phyloP scores from a whole-genome alignment of 2,888 invertebrate genomes.

The Noctua fimbriata region DNA sequence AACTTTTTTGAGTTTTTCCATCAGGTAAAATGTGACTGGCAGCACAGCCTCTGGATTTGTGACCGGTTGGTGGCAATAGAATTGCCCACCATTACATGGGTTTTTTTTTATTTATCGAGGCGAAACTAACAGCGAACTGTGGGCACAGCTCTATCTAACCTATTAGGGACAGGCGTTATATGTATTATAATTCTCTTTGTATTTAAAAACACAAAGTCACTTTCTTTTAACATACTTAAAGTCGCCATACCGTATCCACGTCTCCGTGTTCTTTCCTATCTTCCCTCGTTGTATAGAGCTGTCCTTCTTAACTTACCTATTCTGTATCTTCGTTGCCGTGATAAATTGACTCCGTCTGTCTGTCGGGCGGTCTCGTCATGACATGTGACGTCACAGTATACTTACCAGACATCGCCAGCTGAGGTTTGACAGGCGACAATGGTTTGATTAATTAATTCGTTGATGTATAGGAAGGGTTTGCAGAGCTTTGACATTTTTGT shows the following conservation, averaged over 20 bases:
- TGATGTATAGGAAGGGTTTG: not conserved
- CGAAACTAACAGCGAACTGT: not conserved
- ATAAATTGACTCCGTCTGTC: constrained; percentile 52
- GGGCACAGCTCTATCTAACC: not conserved
- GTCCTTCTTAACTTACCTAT: not conserved
- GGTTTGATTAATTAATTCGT: constrained; percentile 20
- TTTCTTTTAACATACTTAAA: not conserved
- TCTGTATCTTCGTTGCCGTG: constrained; percentile 19
- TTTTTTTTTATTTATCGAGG: not conserved
- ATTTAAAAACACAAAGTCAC: not conserved
- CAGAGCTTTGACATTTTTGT: not conserved
- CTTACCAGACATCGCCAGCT: constrained; percentile 22
- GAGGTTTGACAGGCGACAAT: constrained; percentile 40
- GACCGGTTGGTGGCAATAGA: not conserved
- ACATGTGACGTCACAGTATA: constrained; percentile 55
- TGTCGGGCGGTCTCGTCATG: constrained; percentile 24
- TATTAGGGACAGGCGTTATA: not conserved
- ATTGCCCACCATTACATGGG: too few relatives aligned
- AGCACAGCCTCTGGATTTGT: not conserved
- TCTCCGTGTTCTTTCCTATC: not conserved
- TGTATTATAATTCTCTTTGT: not conserved
- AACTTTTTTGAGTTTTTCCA: not conserved
- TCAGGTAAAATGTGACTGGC: not conserved
- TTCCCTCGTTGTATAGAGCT: not conserved
- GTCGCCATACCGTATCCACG: too few relatives aligned